Percentiles rank a stretch among this genome's conserved stretches.
Conservation (phyloP, 2,113 vertebrate genomes). For the Psephotus haematonotus region DNA sequence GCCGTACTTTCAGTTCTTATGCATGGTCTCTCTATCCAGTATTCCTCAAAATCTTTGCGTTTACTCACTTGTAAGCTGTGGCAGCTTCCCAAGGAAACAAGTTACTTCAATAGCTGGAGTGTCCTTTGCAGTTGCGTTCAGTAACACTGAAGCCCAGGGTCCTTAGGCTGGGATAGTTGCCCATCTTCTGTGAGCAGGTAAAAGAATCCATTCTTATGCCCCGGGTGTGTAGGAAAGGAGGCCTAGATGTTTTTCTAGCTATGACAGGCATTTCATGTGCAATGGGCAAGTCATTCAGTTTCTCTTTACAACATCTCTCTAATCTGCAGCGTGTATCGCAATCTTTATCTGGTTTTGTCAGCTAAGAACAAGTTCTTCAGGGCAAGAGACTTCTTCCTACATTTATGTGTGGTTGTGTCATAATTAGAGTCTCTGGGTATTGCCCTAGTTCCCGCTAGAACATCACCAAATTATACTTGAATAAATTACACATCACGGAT, state of each 20-base stretch:
- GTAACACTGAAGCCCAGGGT: not conserved
- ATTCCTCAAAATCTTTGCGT: not conserved
- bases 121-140: not conserved
- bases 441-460: conserved; percentile 10
- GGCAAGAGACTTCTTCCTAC: not conserved
- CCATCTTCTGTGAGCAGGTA: not conserved
- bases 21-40: not conserved
- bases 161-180: not conserved
- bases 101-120: not conserved
- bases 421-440: conserved; percentile 19
- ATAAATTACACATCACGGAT: conserved; percentile 46
- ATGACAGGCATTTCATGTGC: not conserved
- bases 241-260: not conserved
- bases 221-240: not conserved
- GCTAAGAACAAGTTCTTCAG: not conserved
- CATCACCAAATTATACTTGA: conserved; percentile 34
- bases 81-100: not conserved
- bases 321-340: not conserved
- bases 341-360: not conserved
- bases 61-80: not conserved
- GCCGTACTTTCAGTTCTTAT: not conserved
- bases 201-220: not conserved
- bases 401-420: not conserved
- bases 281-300: not conserved
- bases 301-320: not conserved